Conservation (phyloP, 2,113 vertebrate genomes). For the Syngnathoides biaculeatus region DNA sequence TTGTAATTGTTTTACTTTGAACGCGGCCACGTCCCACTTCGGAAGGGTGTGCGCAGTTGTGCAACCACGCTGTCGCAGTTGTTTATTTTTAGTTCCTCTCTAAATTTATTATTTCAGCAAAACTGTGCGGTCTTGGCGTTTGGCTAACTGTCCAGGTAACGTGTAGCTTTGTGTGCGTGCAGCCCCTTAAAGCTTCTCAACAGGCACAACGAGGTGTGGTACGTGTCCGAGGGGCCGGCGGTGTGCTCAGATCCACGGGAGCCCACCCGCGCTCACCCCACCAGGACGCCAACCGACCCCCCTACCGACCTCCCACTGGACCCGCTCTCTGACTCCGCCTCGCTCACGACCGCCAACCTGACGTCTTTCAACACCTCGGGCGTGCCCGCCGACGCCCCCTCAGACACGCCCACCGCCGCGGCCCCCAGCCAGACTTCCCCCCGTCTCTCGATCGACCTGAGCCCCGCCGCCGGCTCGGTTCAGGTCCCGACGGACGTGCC, state of each 20-base stretch:
- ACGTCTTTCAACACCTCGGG: slow-evolving; percentile 25
- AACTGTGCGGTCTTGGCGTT: too few species aligned
- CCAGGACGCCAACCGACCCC: slow-evolving; percentile 4
- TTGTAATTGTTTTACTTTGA: not conserved
- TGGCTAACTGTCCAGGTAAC: not conserved
- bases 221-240: slow-evolving; percentile 59
- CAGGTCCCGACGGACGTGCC: slow-evolving; percentile 15
- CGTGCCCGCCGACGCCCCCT: not conserved
- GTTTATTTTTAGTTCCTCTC: too few species aligned
- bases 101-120: too few species aligned
- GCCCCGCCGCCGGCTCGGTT: slow-evolving; percentile 12
- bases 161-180: slow-evolving; percentile 11
- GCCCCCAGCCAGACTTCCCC: slow-evolving; percentile 9
- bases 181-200: slow-evolving; percentile 75
- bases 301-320: slow-evolving; percentile 4
- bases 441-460: not conserved
- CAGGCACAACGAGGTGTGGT: slow-evolving; percentile 80
- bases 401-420: slow-evolving; percentile 3
- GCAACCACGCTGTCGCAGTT: too few species aligned
- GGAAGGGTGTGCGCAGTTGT: too few species aligned
- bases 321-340: slow-evolving; percentile 3
- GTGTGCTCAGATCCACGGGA: slow-evolving; percentile 59
- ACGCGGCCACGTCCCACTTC: too few species aligned
- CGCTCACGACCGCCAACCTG: not conserved
- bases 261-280: slow-evolving; percentile 47